These are phyloP conservation scores for Mus spicilegus DNA, from an alignment of 2,113 vertebrate genomes.

Conservation along the genomic window DNA sequence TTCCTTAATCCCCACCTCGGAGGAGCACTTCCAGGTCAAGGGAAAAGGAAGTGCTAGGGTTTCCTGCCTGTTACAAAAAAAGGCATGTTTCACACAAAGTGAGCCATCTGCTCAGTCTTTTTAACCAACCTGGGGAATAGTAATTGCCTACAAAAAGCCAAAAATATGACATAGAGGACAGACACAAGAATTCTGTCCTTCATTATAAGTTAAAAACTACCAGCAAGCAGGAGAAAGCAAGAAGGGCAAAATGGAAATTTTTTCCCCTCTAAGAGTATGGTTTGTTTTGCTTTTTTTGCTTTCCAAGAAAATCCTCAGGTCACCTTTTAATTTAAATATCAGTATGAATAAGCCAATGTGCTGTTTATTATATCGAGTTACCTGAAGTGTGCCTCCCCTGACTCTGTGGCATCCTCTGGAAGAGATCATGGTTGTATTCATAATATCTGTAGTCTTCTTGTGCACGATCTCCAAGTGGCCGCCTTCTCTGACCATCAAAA, in stretches of 20 bases:
- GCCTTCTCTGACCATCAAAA: constrained; percentile 91
- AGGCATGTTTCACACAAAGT: constrained; percentile 35
- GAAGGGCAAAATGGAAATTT: not conserved
- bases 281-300: not conserved
- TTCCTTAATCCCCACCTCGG: not conserved
- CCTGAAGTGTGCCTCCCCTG: constrained; percentile 93
- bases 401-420: constrained; percentile 93
- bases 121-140: constrained; percentile 6
- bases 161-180: not conserved
- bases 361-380: constrained; percentile 78
- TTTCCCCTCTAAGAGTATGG: constrained; percentile 13
- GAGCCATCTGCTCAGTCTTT: not conserved
- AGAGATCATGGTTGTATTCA: constrained; percentile 92
- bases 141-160: not conserved
- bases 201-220: not conserved
- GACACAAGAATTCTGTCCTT: constrained; percentile 44
- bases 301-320: constrained; percentile 55
- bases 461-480: constrained; percentile 89
- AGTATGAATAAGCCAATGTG: constrained; percentile 48
- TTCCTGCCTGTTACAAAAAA: constrained; percentile 40
- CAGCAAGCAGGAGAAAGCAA: constrained; percentile 37
- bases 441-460: constrained; percentile 96
- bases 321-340: not conserved
- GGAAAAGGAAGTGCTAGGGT: not conserved
- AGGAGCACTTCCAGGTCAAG: constrained; percentile 16